Base-by-base conservation (phyloP, 2,113 vertebrate genomes). In the Pica pica region DNA sequence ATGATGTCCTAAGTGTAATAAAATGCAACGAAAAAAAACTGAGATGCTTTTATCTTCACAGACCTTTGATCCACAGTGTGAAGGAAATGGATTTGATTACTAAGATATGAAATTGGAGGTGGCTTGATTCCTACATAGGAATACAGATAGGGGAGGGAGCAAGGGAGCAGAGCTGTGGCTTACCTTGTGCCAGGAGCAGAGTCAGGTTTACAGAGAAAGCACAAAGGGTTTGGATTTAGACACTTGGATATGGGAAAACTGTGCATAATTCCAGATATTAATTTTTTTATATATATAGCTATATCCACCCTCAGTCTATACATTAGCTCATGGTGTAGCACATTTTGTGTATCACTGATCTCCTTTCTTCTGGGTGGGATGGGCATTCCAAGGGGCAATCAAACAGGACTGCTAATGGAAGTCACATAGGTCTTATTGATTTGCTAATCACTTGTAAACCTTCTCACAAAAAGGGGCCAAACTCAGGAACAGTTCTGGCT, bases 1-100 rank as follows among this genome's bases (percentile, higher is more conserved):
- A 85, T 77, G 65, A 91, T 52, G 64, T 93, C 92, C 55, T 81
- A 88, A 90, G 92, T 85, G 85, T 91, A 93, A 95, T 93, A 95
- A 95, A 95, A 94, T 90, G 46, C 67, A 94, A 77, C 88, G 90
- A 95, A 94, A 95, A 94, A 96, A 92, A 93, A 89, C 21, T 88
- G 75, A 23, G 47, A 93, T 85, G 70, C 37, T 83, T 85, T 96
- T 91, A 70, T 90, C 55, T 94, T 95, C 68, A 64, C 52, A 93
- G 92, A 88, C 57, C 74, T 88, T 91, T 91, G 87, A 88, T 86
- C 53, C 19, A 57, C 9, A 20, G 28, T 69, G 47, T 76, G 78
- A 90, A 91, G 67, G 71, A 83, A 95, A 80, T 28, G 44, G 30
- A 79, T 83, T 83, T 90, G 67, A 90, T 95, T 93, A 88, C 39